Base-by-base conservation (phyloP, 2,888 invertebrate genomes). In the Ryuthela nishihirai region DNA sequence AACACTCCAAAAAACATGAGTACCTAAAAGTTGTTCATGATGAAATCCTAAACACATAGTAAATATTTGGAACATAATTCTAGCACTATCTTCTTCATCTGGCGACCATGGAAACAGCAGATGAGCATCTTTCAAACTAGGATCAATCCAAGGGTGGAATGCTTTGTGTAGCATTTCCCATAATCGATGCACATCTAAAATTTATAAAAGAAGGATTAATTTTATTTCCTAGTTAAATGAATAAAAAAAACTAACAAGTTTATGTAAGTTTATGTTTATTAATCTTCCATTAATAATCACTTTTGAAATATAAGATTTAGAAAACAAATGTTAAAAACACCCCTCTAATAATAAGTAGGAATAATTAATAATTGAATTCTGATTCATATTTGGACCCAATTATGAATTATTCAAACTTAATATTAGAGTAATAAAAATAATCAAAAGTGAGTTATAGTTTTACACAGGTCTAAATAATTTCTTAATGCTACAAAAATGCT, bases 131-230 rank as follows among this genome's bases (percentile, higher is more conserved):
- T 29, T 24, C 10, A 25, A 17, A 1, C 20, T n/a, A 41, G 56
- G 56, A 41, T 56, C 50, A 6, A 56, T 20, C 56, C 56, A 56
- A 7, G 50, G 35, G 26, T 23, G 35, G 38, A 56, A 56, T 12
- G 50, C 34, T 1, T 1, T 4, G n/a, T 50, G 26, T 12, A 56
- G 17, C 15, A 2, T 26, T 23, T 41, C 15, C 50, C 50, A 56
- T 18, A 56, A 15, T 18, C 46, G 15, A 4, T 40, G 26, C 10
- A 56, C 38, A 15, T 7, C 39, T 40, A 32, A 2, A 32, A 25
- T 7, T n/a, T n/a, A n/a, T n/a, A n/a, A n/a, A n/a, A n/a, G n/a
- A n/a, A n/a, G n/a, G n/a, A n/a, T n/a, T n/a, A n/a, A n/a, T n/a
- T n/a, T n/a, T n/a, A n/a, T n/a, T n/a, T n/a, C n/a, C n/a, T n/a